These are phyloP conservation scores for Drosophila kepulauana DNA, from an alignment of 1,140 invertebrate genomes.

Conservation along the genomic window DNA sequence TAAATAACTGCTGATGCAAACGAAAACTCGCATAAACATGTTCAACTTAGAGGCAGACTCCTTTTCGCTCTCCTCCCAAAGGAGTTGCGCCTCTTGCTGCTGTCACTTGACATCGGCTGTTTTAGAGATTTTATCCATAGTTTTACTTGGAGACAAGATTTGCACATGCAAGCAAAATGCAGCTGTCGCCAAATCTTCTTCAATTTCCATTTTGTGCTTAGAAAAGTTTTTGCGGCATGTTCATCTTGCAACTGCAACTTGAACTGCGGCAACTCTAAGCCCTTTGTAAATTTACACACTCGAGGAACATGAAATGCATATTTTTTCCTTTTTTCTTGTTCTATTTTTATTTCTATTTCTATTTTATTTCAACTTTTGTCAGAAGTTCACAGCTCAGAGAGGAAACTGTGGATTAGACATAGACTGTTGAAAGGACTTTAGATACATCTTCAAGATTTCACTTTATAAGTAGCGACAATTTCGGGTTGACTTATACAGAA, in stretches of 20 bases:
- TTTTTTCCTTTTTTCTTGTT: not conserved
- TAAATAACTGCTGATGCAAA: conserved; percentile 35
- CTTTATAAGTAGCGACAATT: conserved; percentile 1
- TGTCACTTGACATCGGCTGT: conserved; percentile 9
- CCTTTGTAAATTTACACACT: conserved; percentile 11
- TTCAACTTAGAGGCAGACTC: not conserved
- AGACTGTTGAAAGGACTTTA: not conserved
- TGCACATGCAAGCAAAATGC: conserved; percentile 16
- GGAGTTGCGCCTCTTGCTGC: not conserved
- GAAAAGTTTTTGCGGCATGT: conserved; percentile 19
- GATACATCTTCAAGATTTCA: conserved; percentile 3
- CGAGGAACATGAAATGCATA: not conserved
- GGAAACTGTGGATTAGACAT: not conserved
- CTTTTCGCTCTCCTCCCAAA: not conserved
- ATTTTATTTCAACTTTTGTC: conserved; percentile 12
- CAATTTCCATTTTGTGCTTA: conserved; percentile 18
- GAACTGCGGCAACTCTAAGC: conserved; percentile 2
- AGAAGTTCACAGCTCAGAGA: not conserved
- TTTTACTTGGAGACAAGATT: conserved; percentile 9
- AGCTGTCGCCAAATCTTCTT: conserved; percentile 21
- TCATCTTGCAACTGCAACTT: not conserved
- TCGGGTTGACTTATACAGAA: conserved; percentile 9
- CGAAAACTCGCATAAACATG: conserved; percentile 19
- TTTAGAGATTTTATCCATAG: conserved; percentile 23
- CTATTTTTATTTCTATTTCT: conserved; percentile 11